These are phyloP conservation scores for Andrena praecox DNA, from an alignment of 2,888 invertebrate genomes.

Conservation along the genomic window DNA sequence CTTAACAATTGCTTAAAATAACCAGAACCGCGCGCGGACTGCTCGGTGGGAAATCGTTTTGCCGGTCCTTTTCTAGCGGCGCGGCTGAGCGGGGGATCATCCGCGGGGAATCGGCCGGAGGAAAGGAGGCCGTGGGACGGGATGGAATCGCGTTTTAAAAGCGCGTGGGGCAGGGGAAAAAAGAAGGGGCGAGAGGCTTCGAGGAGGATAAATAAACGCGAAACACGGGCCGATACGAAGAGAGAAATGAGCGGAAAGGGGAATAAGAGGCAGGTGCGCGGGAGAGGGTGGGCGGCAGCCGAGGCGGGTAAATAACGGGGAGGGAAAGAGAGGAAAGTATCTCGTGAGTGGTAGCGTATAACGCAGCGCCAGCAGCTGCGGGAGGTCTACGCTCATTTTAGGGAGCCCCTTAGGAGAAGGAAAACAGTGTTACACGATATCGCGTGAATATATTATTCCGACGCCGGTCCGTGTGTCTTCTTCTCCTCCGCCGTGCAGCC, in stretches of 20 bases:
- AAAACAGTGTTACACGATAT: conserved; percentile 59
- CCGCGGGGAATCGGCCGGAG: conserved; percentile 18
- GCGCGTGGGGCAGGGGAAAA: background rate
- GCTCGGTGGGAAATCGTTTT: conserved; percentile 50
- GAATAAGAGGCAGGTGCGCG: background rate
- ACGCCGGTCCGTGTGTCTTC: conserved; percentile 11
- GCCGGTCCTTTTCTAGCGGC: conserved; percentile 34
- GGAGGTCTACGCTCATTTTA: conserved; percentile 59
- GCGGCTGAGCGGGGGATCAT: conserved; percentile 31
- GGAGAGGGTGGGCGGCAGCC: background rate
- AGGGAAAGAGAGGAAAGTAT: conserved; percentile 21
- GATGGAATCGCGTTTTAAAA: conserved; percentile 27
- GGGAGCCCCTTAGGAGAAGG: conserved; percentile 54
- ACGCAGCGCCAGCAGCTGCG: conserved; percentile 52
- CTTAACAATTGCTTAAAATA: conserved; percentile 78
- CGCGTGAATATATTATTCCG: conserved; percentile 58
- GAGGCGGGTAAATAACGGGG: conserved; percentile 18
- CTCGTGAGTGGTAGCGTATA: conserved; percentile 41
- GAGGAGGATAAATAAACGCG: conserved; percentile 46
- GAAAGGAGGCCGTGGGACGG: conserved; percentile 14
- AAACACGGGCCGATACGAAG: conserved; percentile 36
- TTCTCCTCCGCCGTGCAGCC: conserved; percentile 14
- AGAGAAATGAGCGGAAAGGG: conserved; percentile 24
- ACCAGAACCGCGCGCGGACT: conserved; percentile 60
- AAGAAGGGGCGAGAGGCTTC: background rate